Conservation (phyloP, 2,797 vertebrate genomes). For the Enteromius treurensis region DNA sequence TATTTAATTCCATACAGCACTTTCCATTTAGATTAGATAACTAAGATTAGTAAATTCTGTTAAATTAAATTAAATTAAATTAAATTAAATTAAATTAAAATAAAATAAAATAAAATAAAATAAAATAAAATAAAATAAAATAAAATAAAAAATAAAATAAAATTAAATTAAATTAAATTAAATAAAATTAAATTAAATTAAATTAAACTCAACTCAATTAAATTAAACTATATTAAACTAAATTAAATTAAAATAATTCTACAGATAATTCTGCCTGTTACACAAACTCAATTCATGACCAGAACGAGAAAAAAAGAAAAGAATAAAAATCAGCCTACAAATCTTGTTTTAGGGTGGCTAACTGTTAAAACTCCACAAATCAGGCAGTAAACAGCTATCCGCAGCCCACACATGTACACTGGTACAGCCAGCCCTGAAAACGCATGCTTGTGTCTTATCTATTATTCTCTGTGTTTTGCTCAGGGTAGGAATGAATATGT, state of each 20-base stretch:
- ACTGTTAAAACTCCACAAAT: conserved; percentile 65
- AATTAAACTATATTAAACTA: no score
- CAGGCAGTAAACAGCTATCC: conserved; percentile 59
- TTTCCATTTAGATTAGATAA: neutral
- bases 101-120: no score
- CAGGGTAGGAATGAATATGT: conserved; percentile 47
- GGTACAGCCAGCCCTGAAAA: conserved; percentile 36
- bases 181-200: no score
- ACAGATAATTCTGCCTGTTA: no score
- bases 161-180: no score
- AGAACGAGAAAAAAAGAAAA: conserved; percentile 60
- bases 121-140: no score
- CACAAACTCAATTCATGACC: conserved; percentile 45
- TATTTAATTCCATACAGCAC: neutral
- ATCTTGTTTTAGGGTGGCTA: conserved; percentile 59
- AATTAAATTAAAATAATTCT: no score
- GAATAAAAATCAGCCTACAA: conserved; percentile 59
- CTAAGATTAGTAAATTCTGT: no score
- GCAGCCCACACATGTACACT: conserved; percentile 35
- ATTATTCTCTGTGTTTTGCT: conserved; percentile 50
- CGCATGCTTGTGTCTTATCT: conserved; percentile 35
- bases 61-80: no score
- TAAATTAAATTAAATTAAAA: no score
- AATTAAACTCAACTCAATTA: no score
- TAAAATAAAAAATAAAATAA: no score